Base-by-base conservation (phyloP, 1,140 invertebrate species). In the Solenopsis invicta region DNA sequence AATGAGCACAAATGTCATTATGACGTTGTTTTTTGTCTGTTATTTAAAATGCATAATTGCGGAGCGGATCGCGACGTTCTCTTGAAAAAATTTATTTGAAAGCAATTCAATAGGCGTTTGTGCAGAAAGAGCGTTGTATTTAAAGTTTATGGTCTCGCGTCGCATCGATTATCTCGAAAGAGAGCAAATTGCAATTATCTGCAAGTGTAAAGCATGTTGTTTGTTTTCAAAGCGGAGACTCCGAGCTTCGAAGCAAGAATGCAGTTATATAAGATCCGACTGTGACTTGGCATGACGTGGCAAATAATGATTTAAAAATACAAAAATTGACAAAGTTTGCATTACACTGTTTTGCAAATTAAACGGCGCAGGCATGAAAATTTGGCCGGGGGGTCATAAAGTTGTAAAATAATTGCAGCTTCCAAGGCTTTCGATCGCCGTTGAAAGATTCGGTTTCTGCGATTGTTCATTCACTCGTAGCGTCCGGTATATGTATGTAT, bases 141-240 rank as follows among this genome's bases (percentile, higher is more conserved):
- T 2, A 29, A 29, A 29, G 62, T 48, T 2, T 21, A 18, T 18
- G 54, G 37, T 13, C 2, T n/a, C 4, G 52, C 37, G 8, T 29
- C 41, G 52, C 37, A 4, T 29, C 24, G 37, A 62, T 77, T 64
- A 64, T 45, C 16, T 24, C 6, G 9, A 18, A 21, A 21, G 41
- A 45, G 37, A 48, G 10, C 37, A 77, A 77, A 77, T 45, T 77
- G 24, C 16, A 29, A 54, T 80, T 67, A 80, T 80, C 45, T 37
- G 3, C 0, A 24, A 10, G 13, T 41, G 13, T 71, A 71, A 29
- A 12, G n/a, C 45, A 29, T 24, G 56, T 48, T 62, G 37, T 41
- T 78, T 78, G 37, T 48, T 59, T 29, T 18, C 9, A 62, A 48
- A 29, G 41, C 34, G 16, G 18, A 6, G 10, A 13, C 13, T n/a